Evolutionary conservation across 2,797 vertebrate genomes (phyloP).

Genomic region (Sebastes aleutianus): DNA sequence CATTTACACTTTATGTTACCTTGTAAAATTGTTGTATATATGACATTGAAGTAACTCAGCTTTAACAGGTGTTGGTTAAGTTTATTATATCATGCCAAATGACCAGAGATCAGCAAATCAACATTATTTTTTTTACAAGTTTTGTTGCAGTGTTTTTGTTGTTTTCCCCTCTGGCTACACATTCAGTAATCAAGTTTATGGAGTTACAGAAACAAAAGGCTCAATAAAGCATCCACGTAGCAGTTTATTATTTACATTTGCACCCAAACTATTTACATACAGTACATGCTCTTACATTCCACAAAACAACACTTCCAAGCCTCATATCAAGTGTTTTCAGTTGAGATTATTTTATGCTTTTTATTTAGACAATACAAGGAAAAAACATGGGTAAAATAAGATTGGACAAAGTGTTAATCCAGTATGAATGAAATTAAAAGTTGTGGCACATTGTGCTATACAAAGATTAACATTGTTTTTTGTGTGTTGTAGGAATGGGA

Average conservation of each 20-base stretch:
- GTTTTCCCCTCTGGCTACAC: background rate
- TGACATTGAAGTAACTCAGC: background rate
- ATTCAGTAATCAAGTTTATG: too few relatives aligned
- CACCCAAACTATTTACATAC: slow-evolving; percentile 72
- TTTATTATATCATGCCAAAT: background rate
- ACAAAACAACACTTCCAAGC: slow-evolving; percentile 32
- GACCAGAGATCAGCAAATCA: background rate
- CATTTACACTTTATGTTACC: background rate
- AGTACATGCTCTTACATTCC: slow-evolving; percentile 72
- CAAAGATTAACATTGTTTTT: background rate
- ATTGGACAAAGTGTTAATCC: background rate
- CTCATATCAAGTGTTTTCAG: slow-evolving; percentile 19
- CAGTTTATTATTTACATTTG: slow-evolving; percentile 72
- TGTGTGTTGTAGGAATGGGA: background rate
- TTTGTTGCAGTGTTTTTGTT: background rate
- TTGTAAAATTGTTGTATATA: background rate
- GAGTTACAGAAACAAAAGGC: background rate
- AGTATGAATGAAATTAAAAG: slow-evolving; percentile 6
- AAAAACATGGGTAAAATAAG: background rate
- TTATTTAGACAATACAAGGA: background rate
- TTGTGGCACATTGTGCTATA: slow-evolving; percentile 63
- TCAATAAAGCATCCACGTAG: slow-evolving; percentile 38
- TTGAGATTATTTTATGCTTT: background rate
- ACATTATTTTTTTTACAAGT: background rate
- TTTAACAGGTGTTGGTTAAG: background rate